Evolutionary conservation across 1,140 invertebrate genomes (phyloP), one percentile per base, ranked within the genome.

Genomic region (Sycophaga agraensis): DNA sequence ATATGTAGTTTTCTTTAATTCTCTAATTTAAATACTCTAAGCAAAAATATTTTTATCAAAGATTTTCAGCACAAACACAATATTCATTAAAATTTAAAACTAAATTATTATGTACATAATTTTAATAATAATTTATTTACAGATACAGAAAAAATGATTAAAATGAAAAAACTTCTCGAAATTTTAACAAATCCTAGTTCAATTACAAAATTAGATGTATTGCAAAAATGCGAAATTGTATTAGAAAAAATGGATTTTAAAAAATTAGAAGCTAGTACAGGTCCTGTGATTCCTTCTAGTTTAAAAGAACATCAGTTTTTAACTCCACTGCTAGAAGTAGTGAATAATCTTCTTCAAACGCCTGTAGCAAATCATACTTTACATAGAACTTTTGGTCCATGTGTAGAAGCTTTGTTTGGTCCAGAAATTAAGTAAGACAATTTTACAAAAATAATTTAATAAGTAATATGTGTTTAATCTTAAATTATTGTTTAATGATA

Each of bases 191-290:
- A 94, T 82, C 91, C 93, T 0, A 87, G 85, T 45, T 92, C 93
- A 79, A 80, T 92, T 67, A 89, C 95, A 81, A 88, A 93, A 0
- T 81, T 97, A 73, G 91, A 94, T 59, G 94, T 92, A 0, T 76
- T 98, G 4, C 77, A 93, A n/a, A 97, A 96, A 78, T 98, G 95
- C 81, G 94, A 97, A 80, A 87, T 90, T 59, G 94, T 93, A 19
- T 76, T 97, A 11, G 87, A 91, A 68, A 90, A 88, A 76, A 79
- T 94, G 67, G 90, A 92, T 75, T 86, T 91, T 63, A 90, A 90
- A 73, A 76, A 87, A 66, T 82, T 84, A n/a, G 88, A 89, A 69
- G 81, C 82, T 14, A 84, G 80, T 66, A 79, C 84, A 39, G 72
- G 78, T 12, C 48, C 57, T 14, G 74, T 81, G 34, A 72, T 74